Percentiles rank a stretch among this genome's conserved stretches.
phyloP scores from a whole-genome alignment of 2,797 vertebrate genomes.

The Setipinna tenuifilis region DNA sequence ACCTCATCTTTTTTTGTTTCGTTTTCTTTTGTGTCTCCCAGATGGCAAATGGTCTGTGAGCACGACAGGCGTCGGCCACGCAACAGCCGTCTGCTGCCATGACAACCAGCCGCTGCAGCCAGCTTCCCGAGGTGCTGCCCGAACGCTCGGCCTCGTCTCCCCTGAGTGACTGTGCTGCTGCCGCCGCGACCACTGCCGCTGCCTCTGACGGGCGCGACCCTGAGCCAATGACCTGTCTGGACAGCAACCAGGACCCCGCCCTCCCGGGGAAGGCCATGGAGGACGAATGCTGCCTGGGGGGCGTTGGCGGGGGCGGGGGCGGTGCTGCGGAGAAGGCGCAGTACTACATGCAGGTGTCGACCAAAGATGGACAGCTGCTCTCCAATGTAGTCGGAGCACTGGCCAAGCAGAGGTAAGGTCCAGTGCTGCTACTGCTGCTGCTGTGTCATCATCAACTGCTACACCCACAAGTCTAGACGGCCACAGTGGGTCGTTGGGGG shows the following conservation, averaged over 20 bases:
- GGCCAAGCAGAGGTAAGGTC: conserved; percentile 76
- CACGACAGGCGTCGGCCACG: conserved; percentile 66
- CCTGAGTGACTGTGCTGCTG: conserved; percentile 43
- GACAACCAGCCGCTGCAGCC: conserved; percentile 79
- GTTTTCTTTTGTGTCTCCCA: conserved; percentile 21
- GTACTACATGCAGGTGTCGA: conserved; percentile 81
- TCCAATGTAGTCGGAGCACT: conserved; percentile 76
- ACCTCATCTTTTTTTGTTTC: too few species aligned
- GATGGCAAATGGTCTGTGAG: conserved; percentile 69
- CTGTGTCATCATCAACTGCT: neutral
- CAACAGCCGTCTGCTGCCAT: conserved; percentile 71
- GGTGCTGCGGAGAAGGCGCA: conserved; percentile 67
- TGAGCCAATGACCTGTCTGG: conserved; percentile 67
- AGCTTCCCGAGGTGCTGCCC: conserved; percentile 77
- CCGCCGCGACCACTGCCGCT: neutral
- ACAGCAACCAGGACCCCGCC: conserved; percentile 62
- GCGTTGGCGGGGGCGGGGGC: conserved; percentile 53
- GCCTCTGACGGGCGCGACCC: conserved; percentile 65
- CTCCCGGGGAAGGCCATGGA: conserved; percentile 74
- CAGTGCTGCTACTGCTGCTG: neutral
- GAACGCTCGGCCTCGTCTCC: conserved; percentile 66
- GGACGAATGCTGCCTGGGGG: conserved; percentile 64
- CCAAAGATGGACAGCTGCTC: conserved; percentile 80
- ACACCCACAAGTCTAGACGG: neutral
- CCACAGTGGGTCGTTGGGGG: neutral